phyloP scores from a whole-genome alignment of 92 coral and sea anemone species.

The Paramuricea clavata region DNA sequence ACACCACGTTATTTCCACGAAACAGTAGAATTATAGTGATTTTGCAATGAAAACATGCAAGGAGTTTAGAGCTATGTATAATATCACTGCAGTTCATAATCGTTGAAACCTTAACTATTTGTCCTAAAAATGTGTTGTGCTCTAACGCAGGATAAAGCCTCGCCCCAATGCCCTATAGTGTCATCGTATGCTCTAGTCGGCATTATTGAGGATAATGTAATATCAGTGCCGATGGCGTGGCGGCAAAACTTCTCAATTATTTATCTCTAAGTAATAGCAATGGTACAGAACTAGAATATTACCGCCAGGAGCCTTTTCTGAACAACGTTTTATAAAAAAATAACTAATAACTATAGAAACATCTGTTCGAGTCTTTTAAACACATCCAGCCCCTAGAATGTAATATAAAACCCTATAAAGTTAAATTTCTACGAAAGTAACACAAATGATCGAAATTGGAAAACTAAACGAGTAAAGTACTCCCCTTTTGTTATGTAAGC shows the following conservation, averaged over 20 bases:
- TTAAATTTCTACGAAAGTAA: not conserved
- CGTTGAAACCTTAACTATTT: no score
- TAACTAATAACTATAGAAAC: slow-evolving; percentile 4
- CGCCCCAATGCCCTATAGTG: no score
- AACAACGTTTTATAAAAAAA: not conserved
- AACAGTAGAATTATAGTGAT: no score
- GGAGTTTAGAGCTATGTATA: no score
- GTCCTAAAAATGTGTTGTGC: no score
- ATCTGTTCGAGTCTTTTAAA: not conserved
- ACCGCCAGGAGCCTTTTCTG: slow-evolving; percentile 10
- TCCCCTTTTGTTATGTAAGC: not conserved
- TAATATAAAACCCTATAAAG: no score
- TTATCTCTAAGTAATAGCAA: not conserved
- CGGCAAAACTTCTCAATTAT: not conserved
- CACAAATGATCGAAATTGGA: not conserved
- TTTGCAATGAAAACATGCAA: no score
- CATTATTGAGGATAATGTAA: not conserved
- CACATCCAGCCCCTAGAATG: not conserved
- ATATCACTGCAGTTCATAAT: no score
- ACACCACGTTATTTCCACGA: no score
- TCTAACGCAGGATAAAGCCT: no score
- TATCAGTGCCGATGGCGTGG: not conserved
- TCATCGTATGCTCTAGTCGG: not conserved
- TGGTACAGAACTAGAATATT: not conserved
- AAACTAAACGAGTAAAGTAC: not conserved